Conservation (phyloP, 1,140 invertebrate genomes). For the Scaptomyza hsui region DNA sequence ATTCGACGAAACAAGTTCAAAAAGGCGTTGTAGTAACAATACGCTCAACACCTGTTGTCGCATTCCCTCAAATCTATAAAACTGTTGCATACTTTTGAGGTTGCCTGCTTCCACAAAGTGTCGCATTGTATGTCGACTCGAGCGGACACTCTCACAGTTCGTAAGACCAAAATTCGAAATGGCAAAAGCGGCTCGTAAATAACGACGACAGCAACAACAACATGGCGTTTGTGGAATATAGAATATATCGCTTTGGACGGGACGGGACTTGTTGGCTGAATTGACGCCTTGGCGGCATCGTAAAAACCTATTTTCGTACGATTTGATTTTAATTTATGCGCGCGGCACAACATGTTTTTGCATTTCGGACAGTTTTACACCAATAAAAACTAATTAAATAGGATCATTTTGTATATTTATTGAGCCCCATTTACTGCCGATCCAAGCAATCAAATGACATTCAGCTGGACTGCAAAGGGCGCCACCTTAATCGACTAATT, state of each 20-base stretch:
- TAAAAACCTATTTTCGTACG: conserved; percentile 76
- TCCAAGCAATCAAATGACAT: conserved; percentile 21
- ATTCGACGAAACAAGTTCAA: background rate
- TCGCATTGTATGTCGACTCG: background rate
- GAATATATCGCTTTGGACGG: conserved; percentile 22
- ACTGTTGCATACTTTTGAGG: conserved; percentile 60
- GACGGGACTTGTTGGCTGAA: conserved; percentile 19
- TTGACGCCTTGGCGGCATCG: conserved; percentile 56
- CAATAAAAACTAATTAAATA: conserved; percentile 72
- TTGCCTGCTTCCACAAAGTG: background rate
- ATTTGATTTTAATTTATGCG: conserved; percentile 70
- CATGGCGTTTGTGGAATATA: conserved; percentile 34
- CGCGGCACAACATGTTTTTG: conserved; percentile 72
- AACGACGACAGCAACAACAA: conserved; percentile 41
- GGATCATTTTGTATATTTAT: conserved; percentile 67
- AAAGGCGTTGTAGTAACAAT: background rate
- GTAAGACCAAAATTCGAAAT: conserved; percentile 46
- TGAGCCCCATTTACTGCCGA: conserved; percentile 47
- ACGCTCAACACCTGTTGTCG: conserved; percentile 5
- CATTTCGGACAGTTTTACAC: conserved; percentile 67
- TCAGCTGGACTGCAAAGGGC: conserved; percentile 36
- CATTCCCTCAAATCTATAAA: background rate
- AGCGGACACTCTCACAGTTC: conserved; percentile 6
- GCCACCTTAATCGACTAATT: conserved; percentile 6
- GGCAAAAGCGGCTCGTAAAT: conserved; percentile 73